A percentile compares a stretch with the other conserved stretches of the same genome.
These are phyloP conservation scores for Chloroclystis v-ata DNA, from an alignment of 2,888 invertebrate species.

Conservation along the genomic window DNA sequence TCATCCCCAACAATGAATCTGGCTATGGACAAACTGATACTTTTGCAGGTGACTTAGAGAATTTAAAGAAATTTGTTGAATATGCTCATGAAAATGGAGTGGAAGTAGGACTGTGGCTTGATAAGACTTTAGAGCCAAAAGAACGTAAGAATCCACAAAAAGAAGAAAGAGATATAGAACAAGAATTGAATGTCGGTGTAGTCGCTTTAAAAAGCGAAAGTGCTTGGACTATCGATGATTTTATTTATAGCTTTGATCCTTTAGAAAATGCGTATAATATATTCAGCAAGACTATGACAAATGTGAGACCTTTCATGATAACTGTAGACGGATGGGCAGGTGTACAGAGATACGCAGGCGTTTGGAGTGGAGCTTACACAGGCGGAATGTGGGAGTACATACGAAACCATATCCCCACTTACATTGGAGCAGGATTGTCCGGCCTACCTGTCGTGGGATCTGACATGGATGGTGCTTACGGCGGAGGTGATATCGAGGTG, in stretches of 20 bases:
- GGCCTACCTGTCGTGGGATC: constrained; percentile 63
- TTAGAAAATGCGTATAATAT: constrained; percentile 55
- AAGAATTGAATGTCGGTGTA: constrained; percentile 59
- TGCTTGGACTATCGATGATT: constrained; percentile 55
- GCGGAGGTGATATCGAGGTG: constrained; percentile 50
- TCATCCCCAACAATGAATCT: constrained; percentile 65
- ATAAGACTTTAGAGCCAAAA: constrained; percentile 56
- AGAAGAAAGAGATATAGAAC: constrained; percentile 61
- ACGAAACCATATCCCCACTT: constrained; percentile 67
- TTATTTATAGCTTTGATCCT: constrained; percentile 53
- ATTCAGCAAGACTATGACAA: constrained; percentile 42
- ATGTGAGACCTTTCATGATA: constrained; percentile 55
- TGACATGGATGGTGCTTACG: constrained; percentile 68
- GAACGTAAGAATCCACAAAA: constrained; percentile 55
- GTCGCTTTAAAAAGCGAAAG: constrained; percentile 68
- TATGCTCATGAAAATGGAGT: constrained; percentile 56
- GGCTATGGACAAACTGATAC: constrained; percentile 67
- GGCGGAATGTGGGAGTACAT: constrained; percentile 71
- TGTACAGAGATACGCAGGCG: constrained; percentile 59
- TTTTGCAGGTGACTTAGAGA: constrained; percentile 60
- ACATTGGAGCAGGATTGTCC: constrained; percentile 62
- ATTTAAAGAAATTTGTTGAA: constrained; percentile 54
- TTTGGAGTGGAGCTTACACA: constrained; percentile 66
- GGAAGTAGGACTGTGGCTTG: constrained; percentile 66
- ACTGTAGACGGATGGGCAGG: constrained; percentile 72